Percentiles rank a stretch among this genome's conserved stretches.
phyloP scores from a whole-genome alignment of 37 sponge, comb jelly and placozoan species.

The Bolinopsis microptera region DNA sequence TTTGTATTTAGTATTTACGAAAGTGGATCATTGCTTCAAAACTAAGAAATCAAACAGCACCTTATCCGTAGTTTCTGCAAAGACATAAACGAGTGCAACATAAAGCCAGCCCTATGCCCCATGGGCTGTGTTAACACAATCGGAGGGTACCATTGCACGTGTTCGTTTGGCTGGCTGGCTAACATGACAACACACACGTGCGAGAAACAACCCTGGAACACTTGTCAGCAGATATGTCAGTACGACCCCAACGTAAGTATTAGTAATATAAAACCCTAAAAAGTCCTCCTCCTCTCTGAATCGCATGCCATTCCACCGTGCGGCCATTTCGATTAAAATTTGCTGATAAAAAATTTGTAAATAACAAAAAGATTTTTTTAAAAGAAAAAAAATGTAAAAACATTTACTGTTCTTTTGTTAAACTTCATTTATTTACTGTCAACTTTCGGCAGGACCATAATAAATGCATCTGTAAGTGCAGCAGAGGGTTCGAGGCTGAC shows the following conservation, averaged over 20 bases:
- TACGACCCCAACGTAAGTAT: neutral
- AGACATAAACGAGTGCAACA: conserved; percentile 44
- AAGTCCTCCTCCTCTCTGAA: too few species aligned
- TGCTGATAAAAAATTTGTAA: too few species aligned
- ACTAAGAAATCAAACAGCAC: too few species aligned
- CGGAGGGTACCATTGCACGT: conserved; percentile 32
- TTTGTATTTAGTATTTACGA: too few species aligned
- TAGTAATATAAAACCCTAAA: neutral
- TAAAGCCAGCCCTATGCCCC: neutral
- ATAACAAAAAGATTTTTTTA: too few species aligned
- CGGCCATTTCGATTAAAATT: too few species aligned
- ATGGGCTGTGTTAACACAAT: neutral
- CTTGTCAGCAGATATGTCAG: conserved; percentile 51
- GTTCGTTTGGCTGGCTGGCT: neutral
- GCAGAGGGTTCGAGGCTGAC: neutral
- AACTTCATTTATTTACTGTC: too few species aligned
- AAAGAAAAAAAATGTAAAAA: too few species aligned
- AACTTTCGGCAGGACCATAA: neutral
- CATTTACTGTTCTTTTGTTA: too few species aligned
- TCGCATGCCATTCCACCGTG: too few species aligned
- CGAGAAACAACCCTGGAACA: conserved; percentile 36
- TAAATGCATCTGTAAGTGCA: neutral
- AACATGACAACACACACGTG: neutral
- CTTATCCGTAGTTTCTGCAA: conserved; percentile 3
- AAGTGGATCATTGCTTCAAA: too few species aligned